Base-by-base conservation (phyloP, 2,113 vertebrate species). In the Pyxicephalus adspersus region DNA sequence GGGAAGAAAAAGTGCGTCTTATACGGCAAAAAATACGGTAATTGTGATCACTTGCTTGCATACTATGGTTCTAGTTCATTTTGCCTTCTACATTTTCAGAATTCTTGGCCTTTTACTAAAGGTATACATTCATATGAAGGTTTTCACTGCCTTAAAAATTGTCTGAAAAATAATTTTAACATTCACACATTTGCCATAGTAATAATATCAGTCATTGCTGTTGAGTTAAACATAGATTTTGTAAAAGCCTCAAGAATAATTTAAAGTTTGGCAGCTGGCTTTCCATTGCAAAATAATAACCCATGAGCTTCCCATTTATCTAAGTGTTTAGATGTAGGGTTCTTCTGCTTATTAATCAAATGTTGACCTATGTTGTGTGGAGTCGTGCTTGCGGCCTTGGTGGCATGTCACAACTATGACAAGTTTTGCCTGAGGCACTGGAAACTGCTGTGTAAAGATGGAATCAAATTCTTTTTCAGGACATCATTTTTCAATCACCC, bases 261-360 rank as follows among this genome's bases (percentile, higher is more conserved):
- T 64, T 64, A 13, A 11, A 26, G 64, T 77, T 26, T 29, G 25
- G 25, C 25, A 63, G 34, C 58, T 25, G n/a, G 72, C 55, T 23
- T 61, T 66, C 26, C 51, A 34, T 54, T 31, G 20, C 18, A 55
- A 20, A 50, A 60, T 70, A n/a, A 26, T 31, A 26, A 22, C 52
- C 65, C 16, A 20, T 61, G 55, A 38, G 65, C 31, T 20, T 28
- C 58, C 20, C 25, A 70, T 20, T 81, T 81, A 73, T 81, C 25
- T 54, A 29, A 73, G 25, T n/a, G 29, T 5, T 72, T 57, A 61
- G 57, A 80, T 29, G 4, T 58, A 3, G 25, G 19, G 7, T 58
- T 70, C 23, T 70, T 63, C 16, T 81, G 20, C 57, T 71, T 73
- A 28, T 73, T 81, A 64, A 81, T 81, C 58, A 73, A 81, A 81